These are phyloP conservation scores for Oscheius sp. DNA, from an alignment of 2,888 invertebrate genomes.

Conservation along the genomic window DNA sequence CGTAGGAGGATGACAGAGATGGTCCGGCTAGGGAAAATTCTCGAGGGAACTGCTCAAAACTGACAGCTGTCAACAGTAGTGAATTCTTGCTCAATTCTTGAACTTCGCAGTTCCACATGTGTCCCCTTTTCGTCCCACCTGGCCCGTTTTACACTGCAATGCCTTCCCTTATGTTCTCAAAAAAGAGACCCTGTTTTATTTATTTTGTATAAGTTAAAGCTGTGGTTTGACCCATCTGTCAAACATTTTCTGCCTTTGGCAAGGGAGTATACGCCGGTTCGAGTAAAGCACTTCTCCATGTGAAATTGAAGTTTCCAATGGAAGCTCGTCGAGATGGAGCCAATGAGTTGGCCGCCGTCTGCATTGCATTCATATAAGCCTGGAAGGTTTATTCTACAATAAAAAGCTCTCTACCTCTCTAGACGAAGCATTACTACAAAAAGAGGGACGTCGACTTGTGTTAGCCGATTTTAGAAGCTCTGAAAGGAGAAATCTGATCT, in stretches of 20 bases:
- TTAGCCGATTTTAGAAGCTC: conserved; percentile 59
- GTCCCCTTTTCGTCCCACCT: no score
- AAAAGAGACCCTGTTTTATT: conserved; percentile 12
- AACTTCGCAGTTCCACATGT: no score
- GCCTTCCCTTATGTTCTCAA: no score
- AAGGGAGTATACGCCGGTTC: conserved; percentile 48
- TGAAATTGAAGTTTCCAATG: conserved; percentile 27
- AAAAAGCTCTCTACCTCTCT: conserved; percentile 8
- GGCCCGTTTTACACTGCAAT: no score
- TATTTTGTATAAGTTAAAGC: conserved; percentile 22
- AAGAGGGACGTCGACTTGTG: conserved; percentile 53
- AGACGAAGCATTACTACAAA: conserved; percentile 39
- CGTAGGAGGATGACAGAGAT: no score
- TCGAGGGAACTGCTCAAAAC: no score
- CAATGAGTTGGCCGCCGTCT: conserved; percentile 38
- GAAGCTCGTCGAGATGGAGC: conserved; percentile 45
- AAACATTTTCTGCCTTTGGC: conserved; percentile 50
- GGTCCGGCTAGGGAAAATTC: no score
- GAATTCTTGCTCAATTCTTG: no score
- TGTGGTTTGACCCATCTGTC: conserved; percentile 19
- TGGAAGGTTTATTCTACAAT: background rate
- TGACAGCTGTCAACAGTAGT: no score
- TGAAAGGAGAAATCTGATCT: conserved; percentile 22
- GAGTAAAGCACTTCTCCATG: conserved; percentile 42
- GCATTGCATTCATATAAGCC: conserved; percentile 20